A percentile compares a stretch with the other conserved stretches of the same genome.
phyloP scores from a whole-genome alignment of 2,888 invertebrate species.

The Cantharis flavilabris region DNA sequence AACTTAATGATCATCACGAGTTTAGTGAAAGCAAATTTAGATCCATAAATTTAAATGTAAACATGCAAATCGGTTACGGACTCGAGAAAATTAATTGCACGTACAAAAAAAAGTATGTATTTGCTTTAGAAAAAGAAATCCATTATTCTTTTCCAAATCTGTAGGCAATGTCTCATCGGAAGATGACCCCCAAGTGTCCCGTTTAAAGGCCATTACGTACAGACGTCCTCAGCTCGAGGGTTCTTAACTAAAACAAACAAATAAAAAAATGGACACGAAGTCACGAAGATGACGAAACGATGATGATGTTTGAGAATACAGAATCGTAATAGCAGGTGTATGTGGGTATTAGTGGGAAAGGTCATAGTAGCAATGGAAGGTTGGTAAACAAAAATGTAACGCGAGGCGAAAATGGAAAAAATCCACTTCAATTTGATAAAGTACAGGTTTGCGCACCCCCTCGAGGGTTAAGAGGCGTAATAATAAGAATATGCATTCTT shows the following conservation, averaged over 20 bases:
- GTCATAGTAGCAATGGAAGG: background rate
- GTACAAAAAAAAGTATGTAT: background rate
- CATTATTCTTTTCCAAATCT: background rate
- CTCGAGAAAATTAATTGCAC: background rate
- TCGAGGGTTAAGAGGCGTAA: background rate
- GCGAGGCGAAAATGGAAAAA: background rate
- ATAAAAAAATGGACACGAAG: background rate
- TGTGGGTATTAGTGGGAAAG: background rate
- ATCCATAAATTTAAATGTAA: constrained; percentile 10
- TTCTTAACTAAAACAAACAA: background rate
- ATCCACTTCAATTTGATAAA: background rate
- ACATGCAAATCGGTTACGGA: background rate
- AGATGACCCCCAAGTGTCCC: background rate
- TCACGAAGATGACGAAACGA: background rate
- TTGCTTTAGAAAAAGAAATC: background rate
- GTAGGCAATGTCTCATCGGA: background rate
- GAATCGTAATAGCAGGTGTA: background rate
- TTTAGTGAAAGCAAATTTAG: constrained; percentile 8
- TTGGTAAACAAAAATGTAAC: background rate
- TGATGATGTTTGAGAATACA: background rate
- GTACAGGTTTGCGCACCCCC: background rate
- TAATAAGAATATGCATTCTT: background rate
- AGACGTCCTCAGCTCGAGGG: background rate
- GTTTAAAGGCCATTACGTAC: background rate
- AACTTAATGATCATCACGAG: constrained; percentile 13